Base-by-base conservation (phyloP, 1,140 invertebrate species). In the Oryctes rhinoceros region DNA sequence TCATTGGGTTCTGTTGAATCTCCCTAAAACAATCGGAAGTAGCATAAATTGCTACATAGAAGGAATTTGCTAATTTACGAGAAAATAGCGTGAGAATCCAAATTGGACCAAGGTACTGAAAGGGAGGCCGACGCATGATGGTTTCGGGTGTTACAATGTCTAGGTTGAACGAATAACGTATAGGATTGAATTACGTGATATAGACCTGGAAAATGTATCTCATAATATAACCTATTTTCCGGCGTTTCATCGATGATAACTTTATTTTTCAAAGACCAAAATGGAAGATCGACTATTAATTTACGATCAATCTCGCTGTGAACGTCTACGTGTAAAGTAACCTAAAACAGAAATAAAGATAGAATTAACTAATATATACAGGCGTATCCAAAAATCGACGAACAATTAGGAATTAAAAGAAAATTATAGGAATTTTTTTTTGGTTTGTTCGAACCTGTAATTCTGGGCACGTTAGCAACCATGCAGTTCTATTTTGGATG, bases 291-390 rank as follows among this genome's bases (percentile, higher is more conserved):
- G 20, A 92, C 90, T 11, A 86, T 83, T 10, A 92, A 85, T 47
- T 88, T 87, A 59, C 93, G 88, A 9, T 91, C 90, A 9, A 85
- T 86, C 71, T 89, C 87, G 81, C 90, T 89, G 85, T 93, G 91
- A 30, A 92, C 89, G 84, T 95, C 94, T 3, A 93, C 87, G 85
- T 92, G 91, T 62, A 94, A 86, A 75, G 88, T 87, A 35, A 92
- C 88, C 91, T 94, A 87, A 80, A 88, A 88, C 59, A 71, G 35
- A 53, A 62, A 20, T 10, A 48, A 24, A 37, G 67, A 78, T 10
- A n/a, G 18, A 37, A 80, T 47, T 44, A 44, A 44, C 5, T 44
- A 5, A 44, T 44, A 10, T 44, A 44, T 44, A 44, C 39, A 44
- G 39, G 9, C 5, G 39, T 30, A 2, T 30, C 24, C 24, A 2